Percentiles rank a stretch among this genome's conserved stretches.
Evolutionary conservation across 2,888 invertebrate genomes (phyloP).

Genomic region (Notodonta dromedarius): DNA sequence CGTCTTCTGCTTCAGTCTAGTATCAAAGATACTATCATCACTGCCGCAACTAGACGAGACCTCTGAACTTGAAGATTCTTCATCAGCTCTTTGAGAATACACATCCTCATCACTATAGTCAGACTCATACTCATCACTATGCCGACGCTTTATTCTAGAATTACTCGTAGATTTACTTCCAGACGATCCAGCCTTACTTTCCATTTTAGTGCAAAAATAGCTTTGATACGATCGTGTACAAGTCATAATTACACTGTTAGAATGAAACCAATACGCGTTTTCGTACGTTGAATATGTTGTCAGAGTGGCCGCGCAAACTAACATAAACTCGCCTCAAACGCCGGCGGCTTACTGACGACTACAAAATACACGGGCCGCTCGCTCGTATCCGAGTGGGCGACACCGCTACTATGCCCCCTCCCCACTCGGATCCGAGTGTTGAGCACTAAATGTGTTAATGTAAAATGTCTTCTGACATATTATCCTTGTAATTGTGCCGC

Average conservation of each 20-base stretch:
- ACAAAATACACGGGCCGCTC: slow-evolving; percentile 23
- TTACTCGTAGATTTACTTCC: slow-evolving; percentile 22
- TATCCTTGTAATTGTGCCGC: too few species aligned
- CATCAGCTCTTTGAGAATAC: slow-evolving; percentile 17
- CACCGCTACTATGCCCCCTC: slow-evolving; percentile 20
- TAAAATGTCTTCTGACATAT: too few species aligned
- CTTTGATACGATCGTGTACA: slow-evolving; percentile 19
- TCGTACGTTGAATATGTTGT: slow-evolving; percentile 23
- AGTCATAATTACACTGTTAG: slow-evolving; percentile 21
- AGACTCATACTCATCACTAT: slow-evolving; percentile 26
- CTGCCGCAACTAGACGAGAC: slow-evolving; percentile 17
- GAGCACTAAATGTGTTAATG: slow-evolving; percentile 12
- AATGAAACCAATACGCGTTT: slow-evolving; percentile 21
- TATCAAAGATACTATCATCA: slow-evolving; percentile 22
- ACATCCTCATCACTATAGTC: slow-evolving; percentile 26
- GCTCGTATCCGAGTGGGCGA: slow-evolving; percentile 25
- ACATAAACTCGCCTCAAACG: slow-evolving; percentile 14
- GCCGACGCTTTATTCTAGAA: slow-evolving; percentile 25
- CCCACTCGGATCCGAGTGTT: slow-evolving; percentile 18
- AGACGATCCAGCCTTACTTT: slow-evolving; percentile 22
- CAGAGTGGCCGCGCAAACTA: slow-evolving; percentile 23
- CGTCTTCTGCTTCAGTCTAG: slow-evolving; percentile 17
- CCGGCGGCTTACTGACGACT: slow-evolving; percentile 17
- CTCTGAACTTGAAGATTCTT: slow-evolving; percentile 20
- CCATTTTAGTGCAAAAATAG: slow-evolving; percentile 26